phyloP scores from a whole-genome alignment of 2,797 vertebrate species.

The Paratrypauchen microcephalus region DNA sequence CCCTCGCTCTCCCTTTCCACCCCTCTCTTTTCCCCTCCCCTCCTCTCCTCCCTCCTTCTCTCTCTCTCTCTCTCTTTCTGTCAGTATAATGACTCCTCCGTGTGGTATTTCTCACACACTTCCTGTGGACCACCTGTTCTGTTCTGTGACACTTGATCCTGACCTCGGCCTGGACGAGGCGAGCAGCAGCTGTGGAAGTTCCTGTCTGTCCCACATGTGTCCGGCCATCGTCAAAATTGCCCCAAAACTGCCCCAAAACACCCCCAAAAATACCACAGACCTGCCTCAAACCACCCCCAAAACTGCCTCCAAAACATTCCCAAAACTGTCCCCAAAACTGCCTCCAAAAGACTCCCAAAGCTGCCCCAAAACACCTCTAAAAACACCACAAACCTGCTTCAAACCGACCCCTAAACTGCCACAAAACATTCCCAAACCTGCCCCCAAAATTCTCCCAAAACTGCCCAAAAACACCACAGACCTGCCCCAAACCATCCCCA shows the following conservation, averaged over 20 bases:
- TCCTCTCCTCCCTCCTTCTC: too few species aligned
- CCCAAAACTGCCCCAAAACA: neutral
- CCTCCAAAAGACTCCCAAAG: too few species aligned
- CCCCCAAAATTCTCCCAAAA: too few species aligned
- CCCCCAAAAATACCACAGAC: neutral
- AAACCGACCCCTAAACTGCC: too few species aligned
- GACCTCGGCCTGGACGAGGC: neutral
- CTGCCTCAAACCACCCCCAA: neutral
- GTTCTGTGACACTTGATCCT: constrained; percentile 2
- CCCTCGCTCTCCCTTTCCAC: too few species aligned
- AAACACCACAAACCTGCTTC: too few species aligned
- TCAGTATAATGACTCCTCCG: neutral
- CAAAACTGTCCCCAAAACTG: neutral
- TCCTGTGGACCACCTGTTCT: constrained; percentile 3
- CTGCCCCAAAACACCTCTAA: neutral
- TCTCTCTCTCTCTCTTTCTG: neutral
- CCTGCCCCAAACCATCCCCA: too few species aligned
- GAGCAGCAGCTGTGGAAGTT: constrained; percentile 5
- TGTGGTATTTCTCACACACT: constrained; percentile 7
- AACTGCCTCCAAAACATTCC: neutral
- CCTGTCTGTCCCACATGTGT: constrained; percentile 5
- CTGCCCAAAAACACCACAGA: too few species aligned
- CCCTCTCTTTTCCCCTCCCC: too few species aligned
- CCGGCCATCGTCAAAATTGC: neutral
- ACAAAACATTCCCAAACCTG: too few species aligned